Conservation (phyloP, 2,797 vertebrate species). For the Galago senegalensis region DNA sequence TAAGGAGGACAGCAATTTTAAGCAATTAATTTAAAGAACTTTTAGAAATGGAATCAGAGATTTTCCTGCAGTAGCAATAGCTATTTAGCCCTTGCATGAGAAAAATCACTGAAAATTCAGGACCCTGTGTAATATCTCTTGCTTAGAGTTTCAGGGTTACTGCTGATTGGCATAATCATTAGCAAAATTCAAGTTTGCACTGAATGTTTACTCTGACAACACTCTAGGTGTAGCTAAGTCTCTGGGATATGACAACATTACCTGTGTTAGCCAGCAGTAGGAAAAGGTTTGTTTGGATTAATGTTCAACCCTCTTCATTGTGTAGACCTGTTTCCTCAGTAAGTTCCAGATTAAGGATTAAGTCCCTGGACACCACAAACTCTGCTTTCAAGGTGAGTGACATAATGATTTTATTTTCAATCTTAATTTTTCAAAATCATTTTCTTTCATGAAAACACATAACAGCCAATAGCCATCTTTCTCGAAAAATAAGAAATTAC, state of each 20-base stretch:
- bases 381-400: constrained; percentile 63
- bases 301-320: not conserved
- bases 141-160: not conserved
- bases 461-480: not conserved
- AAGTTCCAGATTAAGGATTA: not conserved
- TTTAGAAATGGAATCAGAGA: not conserved
- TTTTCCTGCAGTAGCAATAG: not conserved
- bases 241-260: not conserved
- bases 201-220: constrained; percentile 57
- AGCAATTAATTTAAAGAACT: not conserved
- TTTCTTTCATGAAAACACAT: not conserved
- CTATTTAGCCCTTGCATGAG: not conserved
- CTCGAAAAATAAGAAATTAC: constrained; percentile 54
- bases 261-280: not conserved
- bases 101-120: constrained; percentile 54
- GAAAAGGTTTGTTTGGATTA: not conserved
- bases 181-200: constrained; percentile 60
- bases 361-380: not conserved
- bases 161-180: constrained; percentile 27
- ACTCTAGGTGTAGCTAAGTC: not conserved
- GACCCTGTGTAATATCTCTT: not conserved
- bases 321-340: not conserved
- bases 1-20: not conserved
- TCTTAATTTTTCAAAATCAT: constrained; percentile 47
- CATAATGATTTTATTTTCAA: constrained; percentile 48